Evolutionary conservation across 2,113 vertebrate genomes (phyloP).

Genomic region (Hipposideros armiger): DNA sequence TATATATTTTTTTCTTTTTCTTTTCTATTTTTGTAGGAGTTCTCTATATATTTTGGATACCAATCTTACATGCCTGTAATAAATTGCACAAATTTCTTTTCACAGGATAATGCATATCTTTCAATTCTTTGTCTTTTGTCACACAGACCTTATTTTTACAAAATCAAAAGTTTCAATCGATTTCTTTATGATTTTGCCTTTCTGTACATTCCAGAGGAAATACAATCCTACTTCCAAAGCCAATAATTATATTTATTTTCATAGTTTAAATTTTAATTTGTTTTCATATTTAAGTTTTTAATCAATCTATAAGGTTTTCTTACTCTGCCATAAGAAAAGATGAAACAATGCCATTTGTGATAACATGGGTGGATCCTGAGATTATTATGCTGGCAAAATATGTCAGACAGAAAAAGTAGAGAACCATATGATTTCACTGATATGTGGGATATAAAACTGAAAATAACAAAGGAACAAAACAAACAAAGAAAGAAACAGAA

Average conservation of each 20-base stretch:
- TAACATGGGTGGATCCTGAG: no score
- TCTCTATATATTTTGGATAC: neutral
- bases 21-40: neutral
- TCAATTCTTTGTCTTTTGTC: neutral
- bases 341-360: no score
- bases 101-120: neutral
- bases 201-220: neutral
- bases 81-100: neutral
- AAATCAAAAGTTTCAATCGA: neutral
- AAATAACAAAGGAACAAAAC: no score
- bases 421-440: no score
- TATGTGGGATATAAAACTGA: no score
- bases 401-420: no score
- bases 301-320: neutral
- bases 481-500: no score
- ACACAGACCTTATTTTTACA: constrained; percentile 15
- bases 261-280: neutral
- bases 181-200: neutral
- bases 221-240: neutral
- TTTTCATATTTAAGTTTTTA: neutral
- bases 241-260: neutral
- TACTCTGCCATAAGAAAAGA: no score
- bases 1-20: neutral
- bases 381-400: no score
- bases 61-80: neutral